Base-by-base conservation (phyloP, 1,140 invertebrate species). In the Ooceraea biroi region DNA sequence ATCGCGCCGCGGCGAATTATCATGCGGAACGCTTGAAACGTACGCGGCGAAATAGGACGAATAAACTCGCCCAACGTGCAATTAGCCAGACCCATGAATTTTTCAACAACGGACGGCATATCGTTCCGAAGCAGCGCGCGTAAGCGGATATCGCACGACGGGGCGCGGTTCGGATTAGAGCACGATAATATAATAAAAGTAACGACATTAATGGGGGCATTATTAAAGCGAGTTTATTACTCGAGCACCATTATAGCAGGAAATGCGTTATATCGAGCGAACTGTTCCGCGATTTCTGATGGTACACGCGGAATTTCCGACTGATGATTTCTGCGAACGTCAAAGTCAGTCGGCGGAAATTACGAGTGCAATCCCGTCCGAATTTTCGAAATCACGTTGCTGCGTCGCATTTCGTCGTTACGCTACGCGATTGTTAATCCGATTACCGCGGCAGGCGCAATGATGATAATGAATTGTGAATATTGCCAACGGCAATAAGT, bases 111-210 rank as follows among this genome's bases (percentile, higher is more conserved):
- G 30, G 14, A 58, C 50, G 10, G 65, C 63, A 17, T 68, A 78
- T 69, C 50, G 36, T 57, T 25, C 12, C 63, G 7, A 7, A 14
- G 5, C 12, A 22, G 12, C 46, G 17, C 17, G 17, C 14, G 36
- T 36, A 36, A 36, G 36, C 14, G 50, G 30, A 48, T 27, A 61
- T 63, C 30, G 17, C 50, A 30, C 27, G 17, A 7, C 5, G 11
- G 17, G 30, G 2, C 12, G 36, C 22, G 10, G 19, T 7, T 68
- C 17, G 8, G 46, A 80, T 71, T 50, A 58, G 65, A 46, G n/a
- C 41, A 36, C 65, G 50, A 69, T 80, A 80, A 80, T 80, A 41
- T 80, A 80, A 80, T 80, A 80, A 69, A 80, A 80, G 41, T 80
- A 80, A 80, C 22, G 41, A 80, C 12, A 57, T 80, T 80, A 80